A percentile compares a stretch with the other conserved stretches of the same genome.
phyloP scores from a whole-genome alignment of 92 coral and sea anemone genomes.

The Actinernus sp. region DNA sequence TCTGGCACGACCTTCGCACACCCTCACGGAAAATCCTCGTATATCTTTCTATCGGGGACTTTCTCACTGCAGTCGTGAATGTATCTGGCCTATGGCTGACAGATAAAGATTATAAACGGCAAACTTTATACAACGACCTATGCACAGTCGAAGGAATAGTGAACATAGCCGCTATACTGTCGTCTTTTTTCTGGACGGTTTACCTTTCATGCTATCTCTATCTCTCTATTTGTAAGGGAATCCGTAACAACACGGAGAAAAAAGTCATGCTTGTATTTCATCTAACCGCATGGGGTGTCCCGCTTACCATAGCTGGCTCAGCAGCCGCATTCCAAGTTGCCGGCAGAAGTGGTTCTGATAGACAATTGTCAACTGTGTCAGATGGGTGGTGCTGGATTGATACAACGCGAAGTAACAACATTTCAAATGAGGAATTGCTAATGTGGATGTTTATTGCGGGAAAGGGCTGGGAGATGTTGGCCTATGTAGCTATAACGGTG shows the following conservation, averaged over 20 bases:
- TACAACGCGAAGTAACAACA: neutral
- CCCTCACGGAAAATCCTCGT: constrained; percentile 53
- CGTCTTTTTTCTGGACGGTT: constrained; percentile 94
- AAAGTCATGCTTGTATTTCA: constrained; percentile 66
- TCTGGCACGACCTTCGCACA: constrained; percentile 61
- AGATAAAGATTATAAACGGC: neutral
- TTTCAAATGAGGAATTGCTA: constrained; percentile 11
- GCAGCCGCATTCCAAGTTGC: constrained; percentile 30
- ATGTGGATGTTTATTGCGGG: constrained; percentile 91
- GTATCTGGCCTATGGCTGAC: constrained; percentile 16
- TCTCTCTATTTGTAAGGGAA: constrained; percentile 50
- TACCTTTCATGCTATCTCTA: constrained; percentile 31
- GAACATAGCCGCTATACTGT: constrained; percentile 74
- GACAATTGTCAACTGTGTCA: constrained; percentile 12
- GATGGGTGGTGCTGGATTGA: constrained; percentile 97
- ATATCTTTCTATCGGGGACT: constrained; percentile 73
- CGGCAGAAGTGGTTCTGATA: constrained; percentile 40
- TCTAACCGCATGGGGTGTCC: constrained; percentile 80
- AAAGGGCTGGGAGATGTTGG: constrained; percentile 93
- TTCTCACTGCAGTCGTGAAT: constrained; percentile 52
- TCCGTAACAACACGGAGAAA: constrained; percentile 49
- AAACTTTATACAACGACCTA: neutral
- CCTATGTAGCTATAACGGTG: constrained; percentile 72
- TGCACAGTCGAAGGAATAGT: constrained; percentile 66
- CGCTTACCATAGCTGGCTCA: constrained; percentile 45